Base-by-base conservation (phyloP, 2,797 vertebrate species). In the Enoplosus armatus region DNA sequence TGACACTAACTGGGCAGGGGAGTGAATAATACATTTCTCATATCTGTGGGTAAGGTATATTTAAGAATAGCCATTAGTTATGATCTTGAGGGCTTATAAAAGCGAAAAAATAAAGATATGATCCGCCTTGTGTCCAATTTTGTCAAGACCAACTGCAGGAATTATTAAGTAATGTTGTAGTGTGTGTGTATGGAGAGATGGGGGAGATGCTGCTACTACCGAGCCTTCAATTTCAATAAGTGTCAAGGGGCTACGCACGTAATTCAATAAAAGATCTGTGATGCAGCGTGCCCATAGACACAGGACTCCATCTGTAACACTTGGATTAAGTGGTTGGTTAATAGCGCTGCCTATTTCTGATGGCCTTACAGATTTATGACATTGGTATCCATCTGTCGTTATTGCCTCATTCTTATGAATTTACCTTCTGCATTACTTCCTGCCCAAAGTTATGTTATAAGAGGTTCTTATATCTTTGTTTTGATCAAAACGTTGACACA, bases 201-300 rank as follows among this genome's bases (percentile, higher is more conserved):
- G 47, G 69, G 69, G 70, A 76, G 48, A 18, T 79, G 24, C 50
- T 68, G 66, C 54, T 27, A 41, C 53, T 55, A 45, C 48, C 15
- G 5, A 51, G 33, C 55, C 58, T 87, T 90, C 78, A 80, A 78
- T 88, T 87, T 77, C 55, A 86, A 76, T 83, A 68, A 89, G 77
- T 83, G 75, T 87, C 82, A 78, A 69, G 47, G 69, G 56, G 18
- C 69, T 63, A 33, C 6, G 7, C 50, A 60, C 26, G 15, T 88
- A 87, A 91, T 91, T 86, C 64, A 89, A 79, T 89, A 56, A 80
- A 83, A 64, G 65, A 47, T 66, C 24, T 72, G 70, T 59, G 72
- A 80, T 87, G 66, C 76, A 82, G 82, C 12, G 8, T 31, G 24
- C 24, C 33, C 26, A 9, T 65, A 59, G 64, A 81, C 39, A 67